Base-by-base conservation (phyloP, 2,888 invertebrate species). In the Phytoseiulus persimilis region DNA sequence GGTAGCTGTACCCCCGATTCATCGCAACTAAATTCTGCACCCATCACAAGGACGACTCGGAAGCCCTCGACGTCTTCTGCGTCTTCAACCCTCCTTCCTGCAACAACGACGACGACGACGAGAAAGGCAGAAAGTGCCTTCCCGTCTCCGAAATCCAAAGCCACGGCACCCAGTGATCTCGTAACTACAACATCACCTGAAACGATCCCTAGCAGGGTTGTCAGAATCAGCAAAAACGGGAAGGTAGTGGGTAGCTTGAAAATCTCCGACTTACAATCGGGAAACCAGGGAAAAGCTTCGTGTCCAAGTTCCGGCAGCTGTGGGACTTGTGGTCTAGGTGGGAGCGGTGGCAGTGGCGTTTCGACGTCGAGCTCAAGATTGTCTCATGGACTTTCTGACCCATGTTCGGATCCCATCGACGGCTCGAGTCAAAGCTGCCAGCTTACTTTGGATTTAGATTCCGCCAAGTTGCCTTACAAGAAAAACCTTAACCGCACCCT, bases 201-300 rank as follows among this genome's bases (percentile, higher is more conserved):
- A 14, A 39, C 33, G 11, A 33, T 45, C 32, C 87, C 87, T 45
- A 87, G 87, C 33, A 87, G 87, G 32, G 87, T 87, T 45, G 87
- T 87, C 33, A 87, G 31, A 39, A 87, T 87, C 0, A 87, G 87
- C 87, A 87, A 32, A 23, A 87, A 87, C 39, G 87, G 87, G 33
- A 87, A n/a, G 33, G 87, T 87, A 11, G 33, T 87, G n/a, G 87
- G 87, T 45, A 87, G 87, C 32, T 45, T 87, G 39, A 87, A 87
- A n/a, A 87, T 87, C 32, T 32, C 87, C 31, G 32, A 45, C 32
- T 23, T 33, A 87, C 31, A 87, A 32, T 28, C 28, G 87, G 87
- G 87, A 87, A 23, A 45, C 87, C 87, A 33, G 39, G 32, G 33
- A 11, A 45, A 33, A 39, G 32, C 32, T 33, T 23, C 32, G 32